Evolutionary conservation across 2,888 invertebrate genomes (phyloP).

Genomic region (Drosophila yooni): DNA sequence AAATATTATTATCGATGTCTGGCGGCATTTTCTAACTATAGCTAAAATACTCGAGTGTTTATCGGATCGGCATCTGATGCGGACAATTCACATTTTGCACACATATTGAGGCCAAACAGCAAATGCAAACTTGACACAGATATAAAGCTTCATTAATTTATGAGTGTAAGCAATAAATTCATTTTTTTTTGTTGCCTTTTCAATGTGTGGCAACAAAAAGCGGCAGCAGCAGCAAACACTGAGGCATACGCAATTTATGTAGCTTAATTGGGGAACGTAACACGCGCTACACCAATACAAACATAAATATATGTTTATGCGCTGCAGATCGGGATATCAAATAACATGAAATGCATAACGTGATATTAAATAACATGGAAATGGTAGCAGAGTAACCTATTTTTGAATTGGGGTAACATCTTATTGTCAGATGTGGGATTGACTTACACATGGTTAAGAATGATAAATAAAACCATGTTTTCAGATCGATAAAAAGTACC

Average conservation of each 20-base stretch:
- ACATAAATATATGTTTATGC: conserved; percentile 33
- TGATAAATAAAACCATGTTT: too few relatives aligned
- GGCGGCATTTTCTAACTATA: conserved; percentile 42
- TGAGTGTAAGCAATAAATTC: conserved; percentile 62
- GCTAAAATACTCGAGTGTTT: conserved; percentile 13
- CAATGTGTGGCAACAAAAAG: conserved; percentile 41
- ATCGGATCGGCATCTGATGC: conserved; percentile 2
- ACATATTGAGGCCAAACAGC: conserved; percentile 51
- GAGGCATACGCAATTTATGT: conserved; percentile 54
- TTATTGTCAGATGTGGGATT: neutral
- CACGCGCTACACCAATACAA: conserved; percentile 33
- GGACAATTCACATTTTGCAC: conserved; percentile 22
- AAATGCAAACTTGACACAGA: conserved; percentile 72
- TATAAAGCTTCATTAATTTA: conserved; percentile 62
- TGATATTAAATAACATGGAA: conserved; percentile 2
- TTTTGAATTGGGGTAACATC: neutral
- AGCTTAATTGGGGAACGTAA: conserved; percentile 49
- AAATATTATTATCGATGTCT: conserved; percentile 11
- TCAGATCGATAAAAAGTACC: too few relatives aligned
- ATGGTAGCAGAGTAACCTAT: neutral
- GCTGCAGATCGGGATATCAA: conserved; percentile 12
- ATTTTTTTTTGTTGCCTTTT: neutral
- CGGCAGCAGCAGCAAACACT: conserved; percentile 13
- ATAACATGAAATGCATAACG: conserved; percentile 3
- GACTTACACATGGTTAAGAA: neutral